Conservation (phyloP, 2,113 vertebrate genomes). For the Indri indri region DNA sequence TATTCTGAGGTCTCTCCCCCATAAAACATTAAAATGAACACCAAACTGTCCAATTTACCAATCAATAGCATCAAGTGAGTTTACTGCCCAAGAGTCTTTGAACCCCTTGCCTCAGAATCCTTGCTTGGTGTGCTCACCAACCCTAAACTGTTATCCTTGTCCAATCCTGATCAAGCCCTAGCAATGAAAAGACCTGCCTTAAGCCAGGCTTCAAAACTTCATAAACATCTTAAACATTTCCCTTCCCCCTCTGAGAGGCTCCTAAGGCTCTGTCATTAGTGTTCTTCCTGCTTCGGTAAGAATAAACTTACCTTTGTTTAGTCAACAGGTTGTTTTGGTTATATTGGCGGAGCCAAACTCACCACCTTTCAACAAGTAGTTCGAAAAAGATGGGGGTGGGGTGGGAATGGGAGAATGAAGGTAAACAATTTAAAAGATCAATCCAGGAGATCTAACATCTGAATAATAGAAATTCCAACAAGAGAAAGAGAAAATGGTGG, state of each 20-base stretch:
- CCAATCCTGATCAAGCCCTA: not conserved
- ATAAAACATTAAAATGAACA: not conserved
- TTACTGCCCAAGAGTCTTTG: not conserved
- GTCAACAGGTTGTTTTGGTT: not conserved
- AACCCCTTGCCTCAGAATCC: not conserved
- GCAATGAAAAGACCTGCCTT: not conserved
- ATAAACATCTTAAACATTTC: not conserved
- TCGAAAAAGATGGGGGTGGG: not conserved
- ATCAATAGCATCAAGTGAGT: not conserved
- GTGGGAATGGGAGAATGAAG: not conserved
- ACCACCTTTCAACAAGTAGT: not conserved
- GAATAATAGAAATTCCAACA: not conserved
- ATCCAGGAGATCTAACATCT: not conserved
- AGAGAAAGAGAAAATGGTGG: not conserved
- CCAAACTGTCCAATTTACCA: not conserved
- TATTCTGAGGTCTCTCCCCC: not conserved
- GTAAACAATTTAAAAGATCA: not conserved
- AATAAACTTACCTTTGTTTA: not conserved
- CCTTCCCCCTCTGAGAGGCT: not conserved
- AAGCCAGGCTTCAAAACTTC: not conserved
- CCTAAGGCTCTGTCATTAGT: not conserved
- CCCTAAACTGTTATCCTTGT: not conserved
- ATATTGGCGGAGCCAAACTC: not conserved
- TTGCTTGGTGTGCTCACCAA: not conserved
- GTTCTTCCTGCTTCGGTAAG: not conserved